Conservation (phyloP, 2,888 invertebrate genomes). For the Netelia melanura region DNA sequence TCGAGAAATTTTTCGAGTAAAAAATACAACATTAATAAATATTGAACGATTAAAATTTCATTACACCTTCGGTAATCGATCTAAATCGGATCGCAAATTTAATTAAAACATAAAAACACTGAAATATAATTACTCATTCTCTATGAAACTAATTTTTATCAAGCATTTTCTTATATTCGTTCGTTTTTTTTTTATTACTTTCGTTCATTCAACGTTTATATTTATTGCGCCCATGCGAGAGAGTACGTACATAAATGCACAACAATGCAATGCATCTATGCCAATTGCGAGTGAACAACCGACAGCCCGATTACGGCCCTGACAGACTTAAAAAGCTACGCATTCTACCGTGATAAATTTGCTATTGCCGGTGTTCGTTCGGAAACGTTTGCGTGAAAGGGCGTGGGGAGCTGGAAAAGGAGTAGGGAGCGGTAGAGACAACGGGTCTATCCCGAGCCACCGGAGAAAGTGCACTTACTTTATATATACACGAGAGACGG, state of each 20-base stretch:
- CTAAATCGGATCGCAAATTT: too few relatives aligned
- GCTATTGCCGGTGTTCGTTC: constrained; percentile 69
- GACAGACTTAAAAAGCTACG: constrained; percentile 81
- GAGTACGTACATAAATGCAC: neutral
- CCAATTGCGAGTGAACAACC: constrained; percentile 12
- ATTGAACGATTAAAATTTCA: too few relatives aligned
- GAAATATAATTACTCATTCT: too few relatives aligned
- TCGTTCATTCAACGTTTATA: neutral
- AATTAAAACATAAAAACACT: too few relatives aligned
- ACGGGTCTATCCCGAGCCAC: constrained; percentile 57
- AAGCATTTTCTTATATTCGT: too few relatives aligned
- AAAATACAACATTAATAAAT: too few relatives aligned
- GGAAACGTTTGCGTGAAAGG: constrained; percentile 14
- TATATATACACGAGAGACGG: constrained; percentile 81
- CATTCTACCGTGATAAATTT: constrained; percentile 83
- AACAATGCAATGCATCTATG: constrained; percentile 16
- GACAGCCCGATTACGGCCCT: constrained; percentile 79
- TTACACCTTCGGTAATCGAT: too few relatives aligned
- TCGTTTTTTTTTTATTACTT: neutral
- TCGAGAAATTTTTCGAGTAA: too few relatives aligned
- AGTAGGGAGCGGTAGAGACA: constrained; percentile 72
- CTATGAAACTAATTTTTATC: too few relatives aligned
- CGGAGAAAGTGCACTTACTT: constrained; percentile 84
- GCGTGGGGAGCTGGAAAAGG: constrained; percentile 36
- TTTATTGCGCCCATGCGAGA: neutral